These are phyloP conservation scores for Nesoenas mayeri DNA, from an alignment of 2,113 vertebrate genomes.

Conservation along the genomic window DNA sequence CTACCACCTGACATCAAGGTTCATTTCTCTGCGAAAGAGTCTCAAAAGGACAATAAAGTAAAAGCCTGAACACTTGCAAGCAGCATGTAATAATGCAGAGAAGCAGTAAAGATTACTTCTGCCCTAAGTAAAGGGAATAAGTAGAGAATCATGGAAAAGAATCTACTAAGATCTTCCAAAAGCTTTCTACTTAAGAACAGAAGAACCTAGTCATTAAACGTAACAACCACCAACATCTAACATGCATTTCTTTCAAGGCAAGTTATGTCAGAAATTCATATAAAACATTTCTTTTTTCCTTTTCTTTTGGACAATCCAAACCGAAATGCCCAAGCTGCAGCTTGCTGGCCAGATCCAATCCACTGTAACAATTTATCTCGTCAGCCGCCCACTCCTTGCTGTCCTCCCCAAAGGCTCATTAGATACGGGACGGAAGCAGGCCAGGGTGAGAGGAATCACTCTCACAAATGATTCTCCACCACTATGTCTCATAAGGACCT, in stretches of 20 bases:
- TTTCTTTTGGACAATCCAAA: background rate
- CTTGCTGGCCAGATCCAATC: background rate
- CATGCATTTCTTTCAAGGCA: accelerated
- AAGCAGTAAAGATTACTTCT: background rate
- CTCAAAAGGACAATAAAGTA: slow-evolving; percentile 51
- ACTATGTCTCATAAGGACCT: background rate
- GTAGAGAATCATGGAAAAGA: background rate
- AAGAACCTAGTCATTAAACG: background rate
- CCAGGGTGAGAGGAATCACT: background rate
- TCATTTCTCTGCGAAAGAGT: slow-evolving; percentile 38
- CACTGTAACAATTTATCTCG: background rate
- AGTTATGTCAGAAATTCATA: background rate
- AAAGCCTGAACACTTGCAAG: slow-evolving; percentile 35
- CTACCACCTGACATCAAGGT: slow-evolving; percentile 47
- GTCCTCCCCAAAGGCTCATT: background rate
- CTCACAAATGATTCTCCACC: background rate
- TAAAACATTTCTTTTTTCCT: background rate
- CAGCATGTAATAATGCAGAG: background rate
- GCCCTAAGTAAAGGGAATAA: background rate
- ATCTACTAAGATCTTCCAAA: background rate
- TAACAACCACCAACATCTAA: background rate
- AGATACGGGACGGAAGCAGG: background rate
- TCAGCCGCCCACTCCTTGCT: background rate
- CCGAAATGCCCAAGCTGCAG: background rate
- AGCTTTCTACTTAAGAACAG: background rate